Conservation (phyloP, 2,797 vertebrate genomes). For the Dendrocincla tyrannina region DNA sequence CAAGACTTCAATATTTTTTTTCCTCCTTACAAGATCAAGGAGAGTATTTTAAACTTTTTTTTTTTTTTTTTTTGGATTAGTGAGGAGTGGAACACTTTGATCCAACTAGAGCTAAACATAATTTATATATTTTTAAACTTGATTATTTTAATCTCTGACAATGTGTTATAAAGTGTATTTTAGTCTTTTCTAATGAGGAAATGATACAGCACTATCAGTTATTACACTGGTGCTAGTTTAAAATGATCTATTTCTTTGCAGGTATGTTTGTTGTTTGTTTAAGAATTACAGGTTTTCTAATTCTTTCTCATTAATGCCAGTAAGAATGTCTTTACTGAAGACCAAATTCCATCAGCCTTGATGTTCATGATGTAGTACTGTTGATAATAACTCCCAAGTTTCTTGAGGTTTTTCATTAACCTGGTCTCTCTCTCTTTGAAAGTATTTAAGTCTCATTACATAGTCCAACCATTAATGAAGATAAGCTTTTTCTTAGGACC, state of each 20-base stretch:
- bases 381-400: background rate
- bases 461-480: background rate
- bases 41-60: background rate
- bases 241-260: background rate
- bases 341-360: background rate
- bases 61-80: background rate
- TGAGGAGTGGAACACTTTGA: background rate
- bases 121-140: background rate
- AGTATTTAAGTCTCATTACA: background rate
- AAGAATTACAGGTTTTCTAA: background rate
- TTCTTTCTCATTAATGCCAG: background rate
- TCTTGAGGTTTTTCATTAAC: background rate
- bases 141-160: background rate
- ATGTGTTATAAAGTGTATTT: background rate
- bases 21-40: background rate
- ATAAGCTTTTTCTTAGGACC: background rate
- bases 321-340: background rate
- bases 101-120: background rate
- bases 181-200: background rate
- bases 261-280: background rate
- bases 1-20: background rate
- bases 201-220: background rate
- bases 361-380: background rate
- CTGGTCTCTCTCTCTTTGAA: background rate
- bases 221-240: background rate